Percentiles rank a stretch among this genome's conserved stretches.
phyloP scores from a whole-genome alignment of 1,140 invertebrate species.

The Drepana arcuata region DNA sequence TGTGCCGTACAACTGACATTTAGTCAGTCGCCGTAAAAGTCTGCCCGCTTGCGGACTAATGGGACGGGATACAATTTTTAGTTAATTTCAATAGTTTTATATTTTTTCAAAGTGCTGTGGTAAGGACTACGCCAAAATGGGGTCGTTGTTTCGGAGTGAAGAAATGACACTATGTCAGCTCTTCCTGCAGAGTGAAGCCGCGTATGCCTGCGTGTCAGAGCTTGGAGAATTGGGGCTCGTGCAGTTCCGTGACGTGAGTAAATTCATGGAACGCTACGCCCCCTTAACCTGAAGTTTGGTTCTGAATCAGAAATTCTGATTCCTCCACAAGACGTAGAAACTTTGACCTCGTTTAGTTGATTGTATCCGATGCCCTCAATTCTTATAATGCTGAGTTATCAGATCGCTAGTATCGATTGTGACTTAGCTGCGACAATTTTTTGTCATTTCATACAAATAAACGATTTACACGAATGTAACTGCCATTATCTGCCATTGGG shows the following conservation, averaged over 20 bases:
- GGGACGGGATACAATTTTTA: conserved; percentile 40
- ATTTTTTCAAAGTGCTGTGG: conserved; percentile 30
- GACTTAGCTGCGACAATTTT: too few species aligned
- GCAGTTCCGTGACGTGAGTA: conserved; percentile 93
- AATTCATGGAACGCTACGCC: conserved; percentile 18
- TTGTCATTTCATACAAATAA: too few species aligned
- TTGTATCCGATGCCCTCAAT: conserved; percentile 11
- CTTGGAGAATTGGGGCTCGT: conserved; percentile 94
- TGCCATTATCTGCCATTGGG: too few species aligned
- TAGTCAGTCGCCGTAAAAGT: conserved; percentile 54
- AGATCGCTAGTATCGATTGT: conserved; percentile 2
- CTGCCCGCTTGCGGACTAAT: conserved; percentile 53
- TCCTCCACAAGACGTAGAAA: conserved; percentile 5
- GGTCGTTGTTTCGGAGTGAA: conserved; percentile 89
- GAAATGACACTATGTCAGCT: conserved; percentile 95
- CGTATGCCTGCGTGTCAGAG: conserved; percentile 94
- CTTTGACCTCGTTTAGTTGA: conserved; percentile 19
- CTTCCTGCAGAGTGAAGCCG: conserved; percentile 93
- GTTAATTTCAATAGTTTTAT: conserved; percentile 18
- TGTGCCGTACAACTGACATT: conserved; percentile 27
- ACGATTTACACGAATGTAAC: too few species aligned
- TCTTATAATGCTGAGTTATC: background rate
- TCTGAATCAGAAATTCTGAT: background rate
- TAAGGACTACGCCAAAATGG: conserved; percentile 72
- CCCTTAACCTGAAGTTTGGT: conserved; percentile 12